phyloP scores from a whole-genome alignment of 2,888 invertebrate species.

The Blastobasis adustella region DNA sequence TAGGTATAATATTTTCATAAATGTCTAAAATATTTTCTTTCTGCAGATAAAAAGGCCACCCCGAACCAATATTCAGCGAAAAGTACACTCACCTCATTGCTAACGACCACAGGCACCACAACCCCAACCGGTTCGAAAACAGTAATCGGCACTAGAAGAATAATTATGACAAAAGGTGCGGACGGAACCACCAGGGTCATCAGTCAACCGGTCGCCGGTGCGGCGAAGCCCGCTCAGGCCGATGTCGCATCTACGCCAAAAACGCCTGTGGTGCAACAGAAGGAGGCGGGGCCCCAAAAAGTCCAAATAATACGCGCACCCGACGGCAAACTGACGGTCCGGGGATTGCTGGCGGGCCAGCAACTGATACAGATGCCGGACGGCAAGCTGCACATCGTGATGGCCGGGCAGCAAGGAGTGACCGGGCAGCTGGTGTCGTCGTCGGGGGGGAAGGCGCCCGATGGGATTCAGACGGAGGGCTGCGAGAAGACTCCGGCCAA shows the following conservation, averaged over 20 bases:
- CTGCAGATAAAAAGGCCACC: constrained; percentile 53
- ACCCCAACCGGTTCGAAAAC: constrained; percentile 77
- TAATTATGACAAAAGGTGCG: constrained; percentile 84
- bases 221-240: constrained; percentile 50
- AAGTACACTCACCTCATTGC: constrained; percentile 79
- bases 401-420: constrained; percentile 76
- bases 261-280: constrained; percentile 39
- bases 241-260: constrained; percentile 47
- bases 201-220: constrained; percentile 70
- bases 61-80: constrained; percentile 75
- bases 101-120: constrained; percentile 62
- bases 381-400: constrained; percentile 91
- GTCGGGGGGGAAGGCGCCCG: constrained; percentile 38
- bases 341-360: constrained; percentile 93
- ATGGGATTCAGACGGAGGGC: constrained; percentile 17
- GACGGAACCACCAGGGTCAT: constrained; percentile 80
- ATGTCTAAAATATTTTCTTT: neutral
- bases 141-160: constrained; percentile 78
- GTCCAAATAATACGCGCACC: constrained; percentile 93
- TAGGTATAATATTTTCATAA: neutral
- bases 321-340: constrained; percentile 93
- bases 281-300: constrained; percentile 77
- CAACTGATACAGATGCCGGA: constrained; percentile 95
- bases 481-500: constrained; percentile 24
- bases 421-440: constrained; percentile 59